Conservation (phyloP, 2,113 vertebrate species). For the Hydropotes inermis region DNA sequence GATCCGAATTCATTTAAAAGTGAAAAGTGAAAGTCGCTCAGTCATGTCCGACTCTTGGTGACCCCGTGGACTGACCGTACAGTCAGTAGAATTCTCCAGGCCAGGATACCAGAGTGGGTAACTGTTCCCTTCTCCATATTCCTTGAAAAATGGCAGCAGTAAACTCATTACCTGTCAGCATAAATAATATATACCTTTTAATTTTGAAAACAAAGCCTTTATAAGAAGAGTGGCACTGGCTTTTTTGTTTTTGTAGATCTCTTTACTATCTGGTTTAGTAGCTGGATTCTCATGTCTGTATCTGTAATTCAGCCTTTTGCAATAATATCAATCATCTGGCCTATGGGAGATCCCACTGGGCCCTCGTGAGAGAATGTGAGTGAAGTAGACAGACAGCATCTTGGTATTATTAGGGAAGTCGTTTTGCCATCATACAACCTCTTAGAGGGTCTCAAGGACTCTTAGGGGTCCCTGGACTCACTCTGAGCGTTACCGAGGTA, state of each 20-base stretch:
- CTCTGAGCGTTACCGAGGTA: neutral
- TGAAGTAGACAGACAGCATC: neutral
- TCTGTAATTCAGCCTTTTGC: neutral
- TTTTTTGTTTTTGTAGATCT: neutral
- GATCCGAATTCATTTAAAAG: neutral
- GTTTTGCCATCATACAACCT: neutral
- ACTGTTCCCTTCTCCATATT: neutral
- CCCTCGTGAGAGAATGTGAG: neutral
- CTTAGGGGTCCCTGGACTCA: neutral
- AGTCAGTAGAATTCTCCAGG: neutral
- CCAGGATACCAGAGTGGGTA: neutral
- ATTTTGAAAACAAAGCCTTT: neutral
- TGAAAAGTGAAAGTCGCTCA: neutral
- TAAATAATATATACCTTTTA: neutral
- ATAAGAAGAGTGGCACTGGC: neutral
- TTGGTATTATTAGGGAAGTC: neutral
- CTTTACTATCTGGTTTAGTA: neutral
- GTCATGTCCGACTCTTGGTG: rapidly evolving
- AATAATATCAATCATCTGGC: neutral
- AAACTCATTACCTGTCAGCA: neutral
- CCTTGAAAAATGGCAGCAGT: neutral
- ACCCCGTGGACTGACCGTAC: neutral
- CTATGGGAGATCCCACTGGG: neutral
- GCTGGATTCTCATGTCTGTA: neutral
- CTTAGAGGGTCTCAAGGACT: neutral